Percentiles rank a stretch among this genome's conserved stretches.
Conservation (phyloP, 2,113 vertebrate genomes). For the Hoplias malabaricus region DNA sequence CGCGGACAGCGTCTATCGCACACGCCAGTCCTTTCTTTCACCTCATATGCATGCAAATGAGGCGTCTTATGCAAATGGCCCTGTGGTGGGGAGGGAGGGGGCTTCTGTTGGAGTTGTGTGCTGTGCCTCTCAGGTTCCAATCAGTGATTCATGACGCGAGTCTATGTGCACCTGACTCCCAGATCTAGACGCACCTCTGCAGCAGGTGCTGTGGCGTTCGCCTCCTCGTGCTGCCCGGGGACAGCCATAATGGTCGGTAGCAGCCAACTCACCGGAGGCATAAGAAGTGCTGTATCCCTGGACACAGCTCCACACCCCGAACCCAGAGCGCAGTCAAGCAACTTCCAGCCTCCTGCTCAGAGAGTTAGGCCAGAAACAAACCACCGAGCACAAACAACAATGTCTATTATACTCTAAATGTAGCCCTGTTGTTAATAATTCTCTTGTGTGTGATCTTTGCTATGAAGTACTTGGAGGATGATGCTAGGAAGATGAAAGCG, state of each 20-base stretch:
- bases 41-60: constrained; percentile 59
- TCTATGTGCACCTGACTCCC: constrained; percentile 40
- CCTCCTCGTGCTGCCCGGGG: not conserved
- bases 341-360: constrained; percentile 55
- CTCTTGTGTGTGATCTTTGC: no score
- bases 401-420: not conserved
- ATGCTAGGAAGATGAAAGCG: no score
- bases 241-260: not conserved
- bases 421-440: not conserved
- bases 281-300: not conserved
- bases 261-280: not conserved
- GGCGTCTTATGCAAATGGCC: constrained; percentile 47
- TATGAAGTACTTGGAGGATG: no score
- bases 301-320: no score
- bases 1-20: constrained; percentile 44
- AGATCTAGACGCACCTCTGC: constrained; percentile 32
- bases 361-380: constrained; percentile 33
- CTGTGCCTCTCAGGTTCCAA: constrained; percentile 51
- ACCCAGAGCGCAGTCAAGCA: constrained; percentile 9
- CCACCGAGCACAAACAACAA: not conserved
- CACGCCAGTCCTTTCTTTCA: constrained; percentile 42
- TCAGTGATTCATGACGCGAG: constrained; percentile 53
- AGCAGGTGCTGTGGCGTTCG: constrained; percentile 33
- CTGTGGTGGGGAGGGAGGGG: not conserved
- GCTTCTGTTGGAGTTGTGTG: not conserved